Evolutionary conservation across 2,888 invertebrate genomes (phyloP).

Genomic region (Clepsis dumicolana): DNA sequence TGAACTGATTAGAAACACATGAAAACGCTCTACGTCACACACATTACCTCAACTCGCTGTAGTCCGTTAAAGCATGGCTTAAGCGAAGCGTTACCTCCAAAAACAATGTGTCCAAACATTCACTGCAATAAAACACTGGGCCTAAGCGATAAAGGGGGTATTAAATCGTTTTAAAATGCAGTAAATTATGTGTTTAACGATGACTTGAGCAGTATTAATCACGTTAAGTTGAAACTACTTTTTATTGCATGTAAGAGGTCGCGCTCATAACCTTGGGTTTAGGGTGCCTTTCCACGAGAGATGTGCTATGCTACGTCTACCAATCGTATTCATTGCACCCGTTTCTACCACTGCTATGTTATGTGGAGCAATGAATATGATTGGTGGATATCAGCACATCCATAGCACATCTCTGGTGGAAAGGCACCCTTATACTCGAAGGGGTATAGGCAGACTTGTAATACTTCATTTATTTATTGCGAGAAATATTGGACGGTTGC

Average conservation of each 20-base stretch:
- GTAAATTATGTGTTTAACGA: conserved; percentile 83
- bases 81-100: neutral
- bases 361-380: too few relatives aligned
- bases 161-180: conserved; percentile 83
- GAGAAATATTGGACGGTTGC: neutral
- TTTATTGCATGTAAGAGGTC: conserved; percentile 73
- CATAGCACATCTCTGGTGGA: too few relatives aligned
- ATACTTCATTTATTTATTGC: neutral
- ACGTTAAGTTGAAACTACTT: conserved; percentile 73
- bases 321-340: too few relatives aligned
- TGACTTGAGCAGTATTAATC: conserved; percentile 76
- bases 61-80: neutral
- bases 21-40: too few relatives aligned
- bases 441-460: neutral
- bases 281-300: too few relatives aligned
- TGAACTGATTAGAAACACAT: too few relatives aligned
- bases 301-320: too few relatives aligned
- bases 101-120: conserved; percentile 13
- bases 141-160: conserved; percentile 63
- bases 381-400: too few relatives aligned
- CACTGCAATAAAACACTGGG: conserved; percentile 24
- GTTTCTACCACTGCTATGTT: too few relatives aligned
- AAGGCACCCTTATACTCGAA: too few relatives aligned
- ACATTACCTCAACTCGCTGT: too few relatives aligned
- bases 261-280: too few relatives aligned